Evolutionary conservation across 2,113 vertebrate species (phyloP), one percentile per base, ranked within the genome.

Genomic region (Baryphthengus martii): DNA sequence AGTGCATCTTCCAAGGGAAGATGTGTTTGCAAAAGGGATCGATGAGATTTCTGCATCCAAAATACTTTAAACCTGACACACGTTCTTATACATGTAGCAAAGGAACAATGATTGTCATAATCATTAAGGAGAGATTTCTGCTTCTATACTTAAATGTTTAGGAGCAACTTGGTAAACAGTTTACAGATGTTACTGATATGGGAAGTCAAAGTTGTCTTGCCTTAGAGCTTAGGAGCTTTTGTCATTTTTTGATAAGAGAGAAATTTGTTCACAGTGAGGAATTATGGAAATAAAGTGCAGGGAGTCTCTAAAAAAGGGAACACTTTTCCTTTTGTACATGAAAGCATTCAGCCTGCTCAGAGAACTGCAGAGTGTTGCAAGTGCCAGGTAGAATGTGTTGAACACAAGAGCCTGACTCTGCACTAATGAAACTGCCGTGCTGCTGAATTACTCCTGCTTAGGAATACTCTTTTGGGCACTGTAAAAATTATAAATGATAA

Each of bases 401-500:
- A 96, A 91, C 61, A 65, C 50, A 65, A 50, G 76, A 95, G 44
- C 31, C 95, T 96, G 95, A 97, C 90, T 97, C 84, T 95, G 96
- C 96, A 97, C 89, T 96, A 95, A 94, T 97, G 92, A 95, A 97
- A 96, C 79, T 78, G 52, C 68, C 5, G 5, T 81, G 62, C 81
- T 91, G 91, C 93, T 96, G 94, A 96, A 95, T 89, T 96, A 83
- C 66, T 92, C 61, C 77, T 91, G 73, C 79, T 72, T 85, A 61
- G 59, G 56, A 93, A 86, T 88, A 87, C 65, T 88, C 95, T 81
- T 97, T 65, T 4, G 70, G 92, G 92, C 67, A 91, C 89, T 87
- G 87, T 97, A 96, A 96, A 97, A 96, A 93, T 93, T 96, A 91
- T 86, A 95, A 95, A 96, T 94, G 35, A 91, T 88, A 93, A 87